Conservation (phyloP, 2,113 vertebrate species). For the Jacana jacana region DNA sequence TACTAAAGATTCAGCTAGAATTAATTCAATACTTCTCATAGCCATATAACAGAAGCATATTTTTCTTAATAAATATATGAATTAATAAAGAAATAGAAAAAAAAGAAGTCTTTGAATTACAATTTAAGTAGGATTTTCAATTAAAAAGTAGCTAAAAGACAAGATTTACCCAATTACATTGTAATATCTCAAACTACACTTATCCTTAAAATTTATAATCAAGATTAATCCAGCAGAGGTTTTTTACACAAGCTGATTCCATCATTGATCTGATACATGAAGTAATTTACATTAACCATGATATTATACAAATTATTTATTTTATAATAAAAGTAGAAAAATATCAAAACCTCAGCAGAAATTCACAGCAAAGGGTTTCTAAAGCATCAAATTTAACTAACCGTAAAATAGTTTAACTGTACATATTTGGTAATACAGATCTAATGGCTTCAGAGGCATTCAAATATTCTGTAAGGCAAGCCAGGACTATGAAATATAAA, state of each 20-base stretch:
- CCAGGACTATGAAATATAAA: neutral
- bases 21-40: neutral
- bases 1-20: neutral
- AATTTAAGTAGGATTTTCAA: neutral
- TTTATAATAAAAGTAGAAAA: conserved; percentile 10
- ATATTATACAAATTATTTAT: neutral
- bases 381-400: neutral
- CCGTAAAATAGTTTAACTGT: neutral
- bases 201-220: conserved; percentile 9
- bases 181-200: neutral
- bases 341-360: neutral
- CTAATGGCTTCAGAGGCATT: neutral
- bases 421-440: neutral
- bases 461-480: neutral
- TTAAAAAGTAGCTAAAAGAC: neutral
- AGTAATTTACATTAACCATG: conserved; percentile 3
- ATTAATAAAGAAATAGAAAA: neutral
- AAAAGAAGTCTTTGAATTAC: neutral
- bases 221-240: conserved; percentile 27
- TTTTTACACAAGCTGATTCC: neutral
- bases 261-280: neutral
- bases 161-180: neutral
- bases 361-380: neutral
- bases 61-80: neutral
- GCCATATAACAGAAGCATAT: neutral